phyloP scores from a whole-genome alignment of 2,113 vertebrate genomes.

The Sus scrofa region DNA sequence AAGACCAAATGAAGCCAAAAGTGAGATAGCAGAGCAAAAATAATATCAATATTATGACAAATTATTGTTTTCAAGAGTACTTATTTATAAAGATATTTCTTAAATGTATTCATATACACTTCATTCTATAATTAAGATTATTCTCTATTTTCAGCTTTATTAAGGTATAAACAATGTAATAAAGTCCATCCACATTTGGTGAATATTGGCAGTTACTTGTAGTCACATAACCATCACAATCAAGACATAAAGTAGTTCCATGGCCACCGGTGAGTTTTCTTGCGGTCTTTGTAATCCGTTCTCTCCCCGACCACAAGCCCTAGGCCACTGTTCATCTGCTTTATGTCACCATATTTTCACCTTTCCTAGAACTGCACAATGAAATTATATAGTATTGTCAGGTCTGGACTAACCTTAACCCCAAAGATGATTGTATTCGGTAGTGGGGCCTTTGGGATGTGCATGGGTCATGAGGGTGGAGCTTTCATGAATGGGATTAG shows the following conservation, averaged over 20 bases:
- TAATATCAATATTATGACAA: not conserved
- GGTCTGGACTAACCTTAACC: not conserved
- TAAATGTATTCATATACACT: not conserved
- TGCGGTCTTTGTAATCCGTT: not conserved
- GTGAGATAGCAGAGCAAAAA: not conserved
- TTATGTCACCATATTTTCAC: not conserved
- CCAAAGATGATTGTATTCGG: not conserved
- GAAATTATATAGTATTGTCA: not conserved
- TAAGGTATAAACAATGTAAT: not conserved
- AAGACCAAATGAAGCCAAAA: not conserved
- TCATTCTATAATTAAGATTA: not conserved
- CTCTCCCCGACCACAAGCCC: not conserved
- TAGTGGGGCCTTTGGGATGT: rapidly evolving
- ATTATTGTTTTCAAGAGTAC: not conserved
- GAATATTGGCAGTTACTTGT: not conserved
- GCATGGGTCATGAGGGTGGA: not conserved
- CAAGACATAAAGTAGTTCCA: not conserved
- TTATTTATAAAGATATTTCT: not conserved
- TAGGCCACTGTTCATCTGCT: not conserved
- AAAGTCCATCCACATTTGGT: not conserved
- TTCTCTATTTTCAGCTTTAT: not conserved
- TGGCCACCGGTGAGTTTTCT: not conserved
- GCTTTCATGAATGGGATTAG: not conserved
- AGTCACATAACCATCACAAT: not conserved
- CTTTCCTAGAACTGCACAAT: not conserved